Base-by-base conservation (phyloP, 2,888 invertebrate genomes). In the Tipula unca region DNA sequence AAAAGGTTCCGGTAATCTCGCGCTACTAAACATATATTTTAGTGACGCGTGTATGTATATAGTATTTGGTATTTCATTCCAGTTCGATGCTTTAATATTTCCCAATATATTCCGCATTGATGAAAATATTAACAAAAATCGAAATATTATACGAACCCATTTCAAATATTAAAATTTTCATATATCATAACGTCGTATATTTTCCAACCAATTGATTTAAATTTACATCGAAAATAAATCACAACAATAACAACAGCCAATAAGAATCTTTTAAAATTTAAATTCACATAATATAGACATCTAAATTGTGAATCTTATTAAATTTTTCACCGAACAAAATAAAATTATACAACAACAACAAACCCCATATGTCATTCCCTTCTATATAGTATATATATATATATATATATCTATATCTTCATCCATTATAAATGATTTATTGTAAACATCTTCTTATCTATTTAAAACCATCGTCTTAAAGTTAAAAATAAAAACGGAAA, bases 361-460 rank as follows among this genome's bases (percentile, higher is more conserved):
- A 20, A 69, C 20, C 69, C 25, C 69, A 69, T 69, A 69, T 69
- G 69, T 69, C 69, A 69, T 69, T 69, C 69, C 6, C 25, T 25
- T 25, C 69, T 25, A 25, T 10, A n/a, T 17, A 48, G 3, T 48
- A 48, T 8, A 17, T 17, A 48, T n/a, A 1, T 48, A n/a, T n/a
- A 2, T 39, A 39, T 39, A 39, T 39, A 13, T 39, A 13, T 39
- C 3, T n/a, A 17, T 69, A 69, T 69, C 69, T 69, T 10, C 25
- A 25, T 25, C 69, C 69, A 69, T 69, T 69, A 69, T 69, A 69
- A 69, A 69, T 69, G 69, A 69, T 69, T 69, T 69, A 69, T 69
- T 69, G 69, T 69, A 69, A 69, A 69, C 69, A 69, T 69, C 6
- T 69, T 69, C 69, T 69, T 69, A 69, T 69, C 69, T 69, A 69